These are phyloP conservation scores for Puma concolor DNA, from an alignment of 2,113 vertebrate species.

Conservation along the genomic window DNA sequence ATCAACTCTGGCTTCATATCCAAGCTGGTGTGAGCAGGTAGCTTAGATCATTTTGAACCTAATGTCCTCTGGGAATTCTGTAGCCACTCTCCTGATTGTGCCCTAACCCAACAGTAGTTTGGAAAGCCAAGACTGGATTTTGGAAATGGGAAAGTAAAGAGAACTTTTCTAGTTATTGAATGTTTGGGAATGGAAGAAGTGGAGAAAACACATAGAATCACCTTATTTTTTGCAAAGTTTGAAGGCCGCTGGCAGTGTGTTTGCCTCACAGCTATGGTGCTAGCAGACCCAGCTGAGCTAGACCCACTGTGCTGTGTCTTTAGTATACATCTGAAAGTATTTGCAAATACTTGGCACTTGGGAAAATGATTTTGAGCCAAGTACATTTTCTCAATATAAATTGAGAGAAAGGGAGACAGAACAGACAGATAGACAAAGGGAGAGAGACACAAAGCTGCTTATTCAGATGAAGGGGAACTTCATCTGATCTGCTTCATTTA, in stretches of 20 bases:
- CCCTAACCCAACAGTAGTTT: not conserved
- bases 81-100: not conserved
- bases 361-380: not conserved
- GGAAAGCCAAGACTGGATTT: not conserved
- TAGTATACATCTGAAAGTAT: not conserved
- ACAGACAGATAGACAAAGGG: too few species aligned
- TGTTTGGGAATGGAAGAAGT: not conserved
- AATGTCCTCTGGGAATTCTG: not conserved
- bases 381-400: not conserved
- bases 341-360: slow-evolving; percentile 33
- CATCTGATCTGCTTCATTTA: slow-evolving; percentile 6
- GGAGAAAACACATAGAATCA: not conserved
- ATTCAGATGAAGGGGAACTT: not conserved
- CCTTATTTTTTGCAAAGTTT: not conserved
- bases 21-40: not conserved
- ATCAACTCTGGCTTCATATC: not conserved
- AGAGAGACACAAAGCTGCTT: not conserved
- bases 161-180: not conserved
- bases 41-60: not conserved
- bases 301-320: not conserved
- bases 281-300: not conserved
- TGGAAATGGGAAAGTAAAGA: not conserved
- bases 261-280: not conserved
- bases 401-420: not conserved
- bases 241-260: not conserved